Percentiles rank a stretch among this genome's conserved stretches.
phyloP scores from a whole-genome alignment of 2,888 invertebrate species.

The Scotopteryx bipunctaria region DNA sequence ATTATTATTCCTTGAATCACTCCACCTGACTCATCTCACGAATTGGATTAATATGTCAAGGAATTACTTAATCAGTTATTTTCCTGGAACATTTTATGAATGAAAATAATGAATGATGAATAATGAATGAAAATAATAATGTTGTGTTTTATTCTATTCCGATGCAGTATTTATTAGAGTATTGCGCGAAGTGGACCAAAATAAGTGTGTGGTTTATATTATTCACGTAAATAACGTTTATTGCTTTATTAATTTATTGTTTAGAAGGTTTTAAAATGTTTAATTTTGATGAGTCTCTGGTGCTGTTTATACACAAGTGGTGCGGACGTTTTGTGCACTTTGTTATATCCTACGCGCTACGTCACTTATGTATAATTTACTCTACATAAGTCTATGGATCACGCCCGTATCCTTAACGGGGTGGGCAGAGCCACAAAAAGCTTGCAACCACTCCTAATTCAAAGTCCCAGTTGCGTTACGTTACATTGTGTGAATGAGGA shows the following conservation, averaged over 20 bases:
- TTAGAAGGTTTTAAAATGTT: not conserved
- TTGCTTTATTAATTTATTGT: not conserved
- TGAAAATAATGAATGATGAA: conserved; percentile 1
- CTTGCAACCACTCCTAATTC: too few relatives aligned
- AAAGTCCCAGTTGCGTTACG: too few relatives aligned
- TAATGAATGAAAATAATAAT: too few relatives aligned
- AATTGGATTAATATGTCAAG: conserved; percentile 30
- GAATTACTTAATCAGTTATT: conserved; percentile 5
- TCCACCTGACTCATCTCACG: conserved; percentile 13
- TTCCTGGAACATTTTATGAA: conserved; percentile 25
- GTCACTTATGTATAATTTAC: too few relatives aligned
- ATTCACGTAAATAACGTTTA: not conserved
- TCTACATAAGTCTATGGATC: too few relatives aligned
- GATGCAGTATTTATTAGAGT: not conserved
- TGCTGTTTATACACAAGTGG: too few relatives aligned
- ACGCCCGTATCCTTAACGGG: too few relatives aligned
- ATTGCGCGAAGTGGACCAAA: not conserved
- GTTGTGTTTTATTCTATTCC: not conserved
- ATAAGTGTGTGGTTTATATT: not conserved
- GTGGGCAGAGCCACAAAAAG: too few relatives aligned
- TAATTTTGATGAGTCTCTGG: too few relatives aligned
- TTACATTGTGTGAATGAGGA: too few relatives aligned
- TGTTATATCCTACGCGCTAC: too few relatives aligned
- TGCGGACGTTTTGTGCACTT: too few relatives aligned
- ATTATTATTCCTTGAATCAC: conserved; percentile 14